Conservation (phyloP, 1,140 invertebrate species). For the Drosophila ercepeae region DNA sequence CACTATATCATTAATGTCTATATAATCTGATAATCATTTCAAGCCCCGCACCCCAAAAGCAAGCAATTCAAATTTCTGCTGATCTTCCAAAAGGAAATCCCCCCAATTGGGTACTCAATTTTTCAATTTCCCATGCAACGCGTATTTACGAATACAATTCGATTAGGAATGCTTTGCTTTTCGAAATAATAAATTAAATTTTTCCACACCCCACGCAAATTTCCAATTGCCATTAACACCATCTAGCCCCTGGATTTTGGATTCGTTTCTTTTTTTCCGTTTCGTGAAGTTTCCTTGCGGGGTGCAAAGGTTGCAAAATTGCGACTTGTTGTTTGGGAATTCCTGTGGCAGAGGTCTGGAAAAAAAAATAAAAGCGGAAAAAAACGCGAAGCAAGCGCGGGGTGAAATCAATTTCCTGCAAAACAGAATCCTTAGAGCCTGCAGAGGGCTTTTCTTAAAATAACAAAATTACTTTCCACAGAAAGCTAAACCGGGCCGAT, state of each 20-base stretch:
- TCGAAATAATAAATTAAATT: conserved; percentile 81
- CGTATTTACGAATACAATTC: conserved; percentile 78
- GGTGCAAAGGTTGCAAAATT: conserved; percentile 79
- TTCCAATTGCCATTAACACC: conserved; percentile 75
- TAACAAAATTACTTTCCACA: conserved; percentile 82
- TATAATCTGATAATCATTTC: conserved; percentile 71
- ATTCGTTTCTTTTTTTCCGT: conserved; percentile 9
- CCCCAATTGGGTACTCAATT: conserved; percentile 64
- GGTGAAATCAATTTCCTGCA: conserved; percentile 76
- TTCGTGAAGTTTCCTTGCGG: conserved; percentile 28
- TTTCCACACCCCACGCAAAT: conserved; percentile 44
- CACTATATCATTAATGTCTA: conserved; percentile 69
- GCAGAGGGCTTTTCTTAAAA: conserved; percentile 75
- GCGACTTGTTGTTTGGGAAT: conserved; percentile 68
- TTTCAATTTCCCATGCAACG: conserved; percentile 64
- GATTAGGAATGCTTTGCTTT: conserved; percentile 82
- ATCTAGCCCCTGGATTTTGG: conserved; percentile 27
- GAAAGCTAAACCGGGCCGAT: conserved; percentile 29
- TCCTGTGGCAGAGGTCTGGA: conserved; percentile 71
- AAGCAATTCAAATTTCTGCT: conserved; percentile 62
- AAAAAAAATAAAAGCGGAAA: conserved; percentile 43
- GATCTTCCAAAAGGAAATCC: conserved; percentile 24
- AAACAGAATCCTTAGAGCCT: conserved; percentile 52
- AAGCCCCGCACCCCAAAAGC: conserved; percentile 16
- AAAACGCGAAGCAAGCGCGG: conserved; percentile 20